These are phyloP conservation scores for Tuta absoluta DNA, from an alignment of 2,888 invertebrate species.

Conservation along the genomic window DNA sequence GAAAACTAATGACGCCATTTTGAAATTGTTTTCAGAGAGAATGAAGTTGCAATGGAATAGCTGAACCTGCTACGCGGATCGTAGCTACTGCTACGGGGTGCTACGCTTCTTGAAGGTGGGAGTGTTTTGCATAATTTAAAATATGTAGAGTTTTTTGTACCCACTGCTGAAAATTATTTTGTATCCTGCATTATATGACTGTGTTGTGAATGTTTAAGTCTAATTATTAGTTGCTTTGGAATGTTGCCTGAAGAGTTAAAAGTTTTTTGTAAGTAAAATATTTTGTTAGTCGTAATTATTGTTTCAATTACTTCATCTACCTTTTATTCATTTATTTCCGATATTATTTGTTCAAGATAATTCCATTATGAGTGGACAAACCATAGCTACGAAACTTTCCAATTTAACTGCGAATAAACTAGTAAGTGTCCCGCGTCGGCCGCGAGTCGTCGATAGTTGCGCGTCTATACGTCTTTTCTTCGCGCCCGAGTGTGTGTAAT, in stretches of 20 bases:
- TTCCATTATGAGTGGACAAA: neutral
- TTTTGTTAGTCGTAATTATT: too few species aligned
- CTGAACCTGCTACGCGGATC: neutral
- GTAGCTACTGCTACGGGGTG: neutral
- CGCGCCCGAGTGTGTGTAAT: conserved; percentile 59
- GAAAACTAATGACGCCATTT: neutral
- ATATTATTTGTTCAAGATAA: too few species aligned
- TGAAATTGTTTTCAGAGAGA: conserved; percentile 8
- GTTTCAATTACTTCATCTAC: too few species aligned
- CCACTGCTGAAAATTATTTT: too few species aligned
- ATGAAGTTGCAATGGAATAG: neutral
- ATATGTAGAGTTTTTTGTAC: neutral
- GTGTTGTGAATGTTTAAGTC: too few species aligned
- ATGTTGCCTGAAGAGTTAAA: too few species aligned
- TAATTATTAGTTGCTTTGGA: too few species aligned
- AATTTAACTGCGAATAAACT: conserved; percentile 25
- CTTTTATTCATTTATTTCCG: too few species aligned
- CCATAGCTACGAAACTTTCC: neutral
- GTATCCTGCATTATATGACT: too few species aligned
- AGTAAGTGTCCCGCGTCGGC: neutral
- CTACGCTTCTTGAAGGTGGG: conserved; percentile 2
- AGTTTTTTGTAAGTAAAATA: too few species aligned
- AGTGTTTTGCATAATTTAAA: neutral
- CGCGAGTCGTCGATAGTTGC: conserved; percentile 36
- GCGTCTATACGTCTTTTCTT: conserved; percentile 68